phyloP scores from a whole-genome alignment of 2,113 vertebrate genomes.

The Procapra przewalskii region DNA sequence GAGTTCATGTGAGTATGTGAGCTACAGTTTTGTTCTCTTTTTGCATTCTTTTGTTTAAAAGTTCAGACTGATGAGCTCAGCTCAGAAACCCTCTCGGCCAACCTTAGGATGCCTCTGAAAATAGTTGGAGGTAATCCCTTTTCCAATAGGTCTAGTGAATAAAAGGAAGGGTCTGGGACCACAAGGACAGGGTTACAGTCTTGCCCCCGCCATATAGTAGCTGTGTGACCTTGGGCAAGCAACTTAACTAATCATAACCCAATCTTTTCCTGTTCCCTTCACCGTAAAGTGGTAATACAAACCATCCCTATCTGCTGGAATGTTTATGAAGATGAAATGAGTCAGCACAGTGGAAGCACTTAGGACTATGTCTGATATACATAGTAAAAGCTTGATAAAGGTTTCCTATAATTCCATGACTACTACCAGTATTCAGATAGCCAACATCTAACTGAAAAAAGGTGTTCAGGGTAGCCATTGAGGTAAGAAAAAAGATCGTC shows the following conservation, averaged over 20 bases:
- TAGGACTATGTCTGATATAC: neutral
- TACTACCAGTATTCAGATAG: neutral
- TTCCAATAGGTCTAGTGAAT: neutral
- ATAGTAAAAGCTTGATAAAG: neutral
- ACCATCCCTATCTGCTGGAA: neutral
- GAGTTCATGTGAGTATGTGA: too few relatives aligned
- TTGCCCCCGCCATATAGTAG: neutral
- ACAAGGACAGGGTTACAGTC: neutral
- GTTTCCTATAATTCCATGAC: neutral
- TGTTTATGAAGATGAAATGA: constrained; percentile 4
- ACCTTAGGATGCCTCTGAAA: neutral
- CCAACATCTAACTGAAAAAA: neutral
- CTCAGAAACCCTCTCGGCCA: neutral
- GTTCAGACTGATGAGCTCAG: neutral
- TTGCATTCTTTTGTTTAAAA: neutral
- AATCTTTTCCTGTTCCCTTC: neutral
- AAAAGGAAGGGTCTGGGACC: neutral
- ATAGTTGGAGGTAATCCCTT: neutral
- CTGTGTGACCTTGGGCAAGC: neutral
- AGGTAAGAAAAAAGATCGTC: neutral
- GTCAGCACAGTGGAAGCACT: neutral
- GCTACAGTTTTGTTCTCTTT: neutral
- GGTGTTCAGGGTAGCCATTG: neutral
- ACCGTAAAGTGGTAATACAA: neutral
- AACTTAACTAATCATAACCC: neutral